Percentiles rank a stretch among this genome's conserved stretches.
Evolutionary conservation across 2,888 invertebrate species (phyloP).

Genomic region (Entomobrya multifasciata): DNA sequence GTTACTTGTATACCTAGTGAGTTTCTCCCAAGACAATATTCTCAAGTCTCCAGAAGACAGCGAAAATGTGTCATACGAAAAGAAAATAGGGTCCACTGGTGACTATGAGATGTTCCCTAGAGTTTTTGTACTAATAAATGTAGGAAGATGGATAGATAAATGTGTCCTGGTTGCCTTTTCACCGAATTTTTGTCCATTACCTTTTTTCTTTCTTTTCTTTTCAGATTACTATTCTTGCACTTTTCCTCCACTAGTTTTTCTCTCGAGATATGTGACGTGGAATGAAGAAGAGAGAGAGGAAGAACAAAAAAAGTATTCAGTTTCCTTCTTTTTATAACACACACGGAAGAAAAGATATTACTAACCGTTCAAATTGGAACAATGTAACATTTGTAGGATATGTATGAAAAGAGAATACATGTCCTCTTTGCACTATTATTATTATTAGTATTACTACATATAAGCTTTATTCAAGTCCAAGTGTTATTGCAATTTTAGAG

Average conservation of each 20-base stretch:
- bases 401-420: too few relatives aligned
- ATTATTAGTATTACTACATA: slow-evolving; percentile 53
- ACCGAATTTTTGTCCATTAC: slow-evolving; percentile 61
- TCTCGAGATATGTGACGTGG: slow-evolving; percentile 23
- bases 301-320: slow-evolving; percentile 18
- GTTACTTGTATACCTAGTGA: too few relatives aligned
- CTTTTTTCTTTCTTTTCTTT: too few relatives aligned
- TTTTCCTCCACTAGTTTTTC: slow-evolving; percentile 30
- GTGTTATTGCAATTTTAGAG: slow-evolving; percentile 52
- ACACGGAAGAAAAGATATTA: slow-evolving; percentile 15
- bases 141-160: slow-evolving; percentile 68
- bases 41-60: slow-evolving; percentile 35
- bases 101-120: slow-evolving; percentile 48
- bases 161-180: slow-evolving; percentile 68
- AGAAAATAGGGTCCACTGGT: slow-evolving; percentile 54
- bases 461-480: slow-evolving; percentile 30
- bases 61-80: slow-evolving; percentile 63
- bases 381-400: not conserved
- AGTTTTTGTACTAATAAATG: slow-evolving; percentile 63
- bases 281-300: too few relatives aligned
- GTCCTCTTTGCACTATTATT: too few relatives aligned
- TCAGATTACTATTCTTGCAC: slow-evolving; percentile 56
- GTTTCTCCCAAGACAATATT: slow-evolving; percentile 43
- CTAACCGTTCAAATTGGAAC: slow-evolving; percentile 41
- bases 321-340: slow-evolving; percentile 26